Conservation (phyloP, 2,888 invertebrate genomes). For the Lycaena phlaeas region DNA sequence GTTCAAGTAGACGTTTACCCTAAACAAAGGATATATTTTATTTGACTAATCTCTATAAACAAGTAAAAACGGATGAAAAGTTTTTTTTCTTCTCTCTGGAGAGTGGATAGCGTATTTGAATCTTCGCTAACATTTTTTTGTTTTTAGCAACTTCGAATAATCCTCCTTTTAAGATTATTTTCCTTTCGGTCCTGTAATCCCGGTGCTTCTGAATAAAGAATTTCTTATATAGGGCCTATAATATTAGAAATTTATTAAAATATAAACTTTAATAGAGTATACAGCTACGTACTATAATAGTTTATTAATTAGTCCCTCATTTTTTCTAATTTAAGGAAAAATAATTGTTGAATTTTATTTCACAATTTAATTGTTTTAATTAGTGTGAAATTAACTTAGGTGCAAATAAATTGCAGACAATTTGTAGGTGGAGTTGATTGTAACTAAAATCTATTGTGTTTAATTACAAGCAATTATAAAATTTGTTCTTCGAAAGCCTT, state of each 20-base stretch:
- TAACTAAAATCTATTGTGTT: too few relatives aligned
- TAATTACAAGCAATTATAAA: too few relatives aligned
- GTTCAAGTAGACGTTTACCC: neutral
- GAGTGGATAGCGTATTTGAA: constrained; percentile 1
- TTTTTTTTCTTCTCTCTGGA: neutral
- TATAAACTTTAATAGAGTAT: too few relatives aligned
- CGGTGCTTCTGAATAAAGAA: neutral
- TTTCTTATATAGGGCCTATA: neutral
- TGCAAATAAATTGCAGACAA: too few relatives aligned
- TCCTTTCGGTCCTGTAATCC: neutral
- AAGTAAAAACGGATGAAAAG: constrained; percentile 7
- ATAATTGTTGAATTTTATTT: too few relatives aligned
- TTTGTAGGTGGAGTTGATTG: too few relatives aligned
- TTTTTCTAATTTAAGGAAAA: too few relatives aligned
- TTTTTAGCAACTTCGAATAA: constrained; percentile 3
- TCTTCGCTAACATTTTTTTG: constrained; percentile 5
- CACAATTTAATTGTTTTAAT: too few relatives aligned
- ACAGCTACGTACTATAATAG: too few relatives aligned
- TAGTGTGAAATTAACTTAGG: too few relatives aligned
- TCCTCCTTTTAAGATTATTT: neutral
- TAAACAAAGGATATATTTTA: constrained; percentile 1
- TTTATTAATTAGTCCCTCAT: too few relatives aligned
- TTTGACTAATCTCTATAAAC: constrained; percentile 5
- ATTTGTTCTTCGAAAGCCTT: too few relatives aligned
- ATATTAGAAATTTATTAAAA: neutral